Base-by-base conservation (phyloP, 1,140 invertebrate genomes). In the Bombus polaris region DNA sequence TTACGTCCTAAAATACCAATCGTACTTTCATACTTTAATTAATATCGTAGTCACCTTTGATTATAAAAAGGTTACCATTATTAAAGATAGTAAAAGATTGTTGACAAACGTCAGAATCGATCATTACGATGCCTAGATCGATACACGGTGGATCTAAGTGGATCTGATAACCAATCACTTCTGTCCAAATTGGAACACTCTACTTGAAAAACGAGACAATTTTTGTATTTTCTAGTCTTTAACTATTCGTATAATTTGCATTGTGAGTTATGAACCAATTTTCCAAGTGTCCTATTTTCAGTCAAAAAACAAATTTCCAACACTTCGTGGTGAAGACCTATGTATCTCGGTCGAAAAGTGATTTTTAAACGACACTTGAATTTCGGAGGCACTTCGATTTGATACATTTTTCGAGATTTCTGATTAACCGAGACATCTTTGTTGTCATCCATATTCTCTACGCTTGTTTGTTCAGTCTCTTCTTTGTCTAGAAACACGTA, bases 61-160 rank as follows among this genome's bases (percentile, higher is more conserved):
- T 37, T 37, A 9, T 18, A 9, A 3, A 25, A 28, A 76, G 6
- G 4, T 22, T 47, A 85, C 83, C 83, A 18, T 12, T 85, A 13
- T 80, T 80, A 25, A 73, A 5, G 9, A 85, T 13, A 5, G 72
- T 73, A 15, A 85, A 85, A 15, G 6, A 73, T 22, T 80, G 83
- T 37, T 85, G 83, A n/a, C 53, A 73, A n/a, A 85, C 35, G 32
- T 85, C 83, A 0, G 68, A 79, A 25, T 85, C 83, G 22, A 80
- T 65, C 76, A 73, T 85, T 4, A 47, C 68, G 6, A 85, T 42
- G 3, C 83, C 83, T 1, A 85, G 35, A 65, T 85, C 83, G 3
- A 85, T 5, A 22, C 83, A 85, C 2, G 77, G 76, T 39, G 83
- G 83, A 47, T 85, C 77, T 10, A 85, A 62, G 10, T 73, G 35